Evolutionary conservation across 1,140 invertebrate species (phyloP), one percentile per base, ranked within the genome.

Genomic region (Drosophila punjabiensis): DNA sequence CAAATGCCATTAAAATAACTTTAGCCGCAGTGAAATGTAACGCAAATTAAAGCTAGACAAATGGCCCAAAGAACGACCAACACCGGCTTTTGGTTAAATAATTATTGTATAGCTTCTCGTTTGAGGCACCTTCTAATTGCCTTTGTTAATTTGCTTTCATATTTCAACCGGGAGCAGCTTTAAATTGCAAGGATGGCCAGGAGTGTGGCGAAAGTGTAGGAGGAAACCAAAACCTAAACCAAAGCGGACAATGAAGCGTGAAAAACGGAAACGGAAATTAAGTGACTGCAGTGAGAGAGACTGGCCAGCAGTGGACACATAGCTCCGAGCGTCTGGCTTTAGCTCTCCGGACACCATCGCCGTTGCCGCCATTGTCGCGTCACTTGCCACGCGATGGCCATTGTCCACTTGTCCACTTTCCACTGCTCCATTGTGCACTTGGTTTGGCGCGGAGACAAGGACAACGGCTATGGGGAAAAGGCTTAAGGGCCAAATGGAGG

Each of bases 221-320:
- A 16, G 30, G 14, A 65, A 66, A 47, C 74, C 18, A 32, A 76
- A 78, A 77, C 41, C 48, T 33, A 78, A 77, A 53, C 74, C 62
- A 69, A 59, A 68, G 56, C 63, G 62, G 67, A 90, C 79, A 89
- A 90, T 89, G 86, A 85, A 86, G 85, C 86, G 86, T 79, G 83
- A 81, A 85, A 70, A 82, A 65, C 69, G 82, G 70, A 90, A 88
- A 73, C 79, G 79, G 82, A 86, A 87, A 85, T 89, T 85, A 90
- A 89, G 79, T 79, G 81, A 83, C 65, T 83, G 84, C 84, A 64
- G 56, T 43, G 58, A 33, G 58, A 33, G 69, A 33, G 69, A 53
- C 68, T 65, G 75, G 39, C 43, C 69, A 63, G 37, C 62, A 50
- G 45, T 55, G 64, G 50, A 65, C 28, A 33, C 18, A 28, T 37